Base-by-base conservation (phyloP, 1,140 invertebrate genomes). In the Limonius californicus region DNA sequence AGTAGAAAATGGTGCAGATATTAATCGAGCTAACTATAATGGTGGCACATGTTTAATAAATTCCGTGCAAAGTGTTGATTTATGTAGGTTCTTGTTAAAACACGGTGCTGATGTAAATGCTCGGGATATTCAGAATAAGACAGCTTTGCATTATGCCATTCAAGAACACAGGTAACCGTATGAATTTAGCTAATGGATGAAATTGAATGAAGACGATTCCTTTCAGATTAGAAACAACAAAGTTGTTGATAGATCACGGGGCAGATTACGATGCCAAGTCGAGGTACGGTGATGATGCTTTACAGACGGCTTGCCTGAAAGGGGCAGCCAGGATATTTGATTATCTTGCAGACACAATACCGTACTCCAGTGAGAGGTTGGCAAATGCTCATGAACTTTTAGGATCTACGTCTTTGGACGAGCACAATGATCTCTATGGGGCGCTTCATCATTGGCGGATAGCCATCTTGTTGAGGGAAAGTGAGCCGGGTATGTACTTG, bases 41-140 rank as follows among this genome's bases (percentile, higher is more conserved):
- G 94, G 94, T 58, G 94, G 94, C 58, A 96, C 94, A 0, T 96
- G 94, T 78, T 79, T 96, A 20, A 97, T 97, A 61, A 97, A 96
- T 78, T 92, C 92, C 1, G 92, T 96, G 39, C 94, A 95, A 78
- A 92, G 89, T 71, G 85, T 86, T 12, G 83, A 84, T 57, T 79
- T 96, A 12, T 96, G 93, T 75, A 83, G 86, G 39, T 94, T 88
- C 78, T 80, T 97, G 35, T 81, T 95, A 18, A 76, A 84, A 63
- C 83, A 87, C 72, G 88, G 90, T 27, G 92, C 89, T 16, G 82
- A 87, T 68, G 90, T 94, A 2, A 94, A 96, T 80, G 90, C 92
- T 0, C 83, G 85, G 19, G 94, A 97, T 78, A 91, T 92, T 68
- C 92, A 95, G 75, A 88, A 89, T 68, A 95, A 95, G 78, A 92